These are phyloP conservation scores for Acanthosoma haemorrhoidale DNA, from an alignment of 2,888 invertebrate species.

Conservation along the genomic window DNA sequence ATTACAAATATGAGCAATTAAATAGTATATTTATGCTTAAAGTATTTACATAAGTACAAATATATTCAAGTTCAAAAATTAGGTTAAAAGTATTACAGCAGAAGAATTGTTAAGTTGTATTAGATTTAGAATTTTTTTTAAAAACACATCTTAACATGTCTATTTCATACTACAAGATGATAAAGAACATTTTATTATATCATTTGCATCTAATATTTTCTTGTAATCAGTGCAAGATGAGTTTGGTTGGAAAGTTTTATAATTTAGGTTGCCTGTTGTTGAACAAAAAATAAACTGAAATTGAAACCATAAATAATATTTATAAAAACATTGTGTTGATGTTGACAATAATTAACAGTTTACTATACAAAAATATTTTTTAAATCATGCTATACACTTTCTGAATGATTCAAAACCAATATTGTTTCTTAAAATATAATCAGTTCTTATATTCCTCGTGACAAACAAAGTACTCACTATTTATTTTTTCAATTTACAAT, in stretches of 20 bases:
- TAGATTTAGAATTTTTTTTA: background rate
- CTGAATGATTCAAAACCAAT: background rate
- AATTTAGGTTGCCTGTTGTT: too few species aligned
- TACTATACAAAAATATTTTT: conserved; percentile 8
- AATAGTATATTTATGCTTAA: conserved; percentile 7
- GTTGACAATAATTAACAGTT: background rate
- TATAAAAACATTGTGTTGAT: background rate
- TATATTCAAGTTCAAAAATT: background rate
- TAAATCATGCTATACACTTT: background rate
- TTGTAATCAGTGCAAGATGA: background rate
- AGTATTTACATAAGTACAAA: background rate
- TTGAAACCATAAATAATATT: too few species aligned
- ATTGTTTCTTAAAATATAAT: conserved; percentile 6
- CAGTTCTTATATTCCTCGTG: conserved; percentile 7
- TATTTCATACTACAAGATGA: background rate
- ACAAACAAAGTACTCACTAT: background rate
- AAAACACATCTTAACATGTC: background rate
- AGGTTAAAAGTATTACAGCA: background rate
- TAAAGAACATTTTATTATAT: background rate
- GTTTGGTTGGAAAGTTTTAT: background rate
- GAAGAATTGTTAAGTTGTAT: background rate
- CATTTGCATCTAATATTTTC: background rate
- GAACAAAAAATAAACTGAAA: too few species aligned
- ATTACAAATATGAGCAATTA: conserved; percentile 7
- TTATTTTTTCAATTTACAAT: background rate